phyloP scores from a whole-genome alignment of 2,797 vertebrate genomes.

The Xyrichtys novacula region DNA sequence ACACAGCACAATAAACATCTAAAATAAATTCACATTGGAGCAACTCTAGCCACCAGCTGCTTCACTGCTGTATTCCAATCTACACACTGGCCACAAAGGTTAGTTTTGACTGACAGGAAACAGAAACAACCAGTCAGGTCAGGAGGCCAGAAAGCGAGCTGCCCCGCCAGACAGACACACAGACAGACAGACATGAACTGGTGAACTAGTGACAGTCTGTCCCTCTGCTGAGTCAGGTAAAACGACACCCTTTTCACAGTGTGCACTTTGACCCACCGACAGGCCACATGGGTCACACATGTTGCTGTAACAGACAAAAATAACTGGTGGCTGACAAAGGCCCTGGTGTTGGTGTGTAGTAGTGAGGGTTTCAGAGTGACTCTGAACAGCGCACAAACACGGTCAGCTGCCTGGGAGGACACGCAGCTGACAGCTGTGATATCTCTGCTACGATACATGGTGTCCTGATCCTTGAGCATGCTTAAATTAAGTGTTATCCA shows the following conservation, averaged over 20 bases:
- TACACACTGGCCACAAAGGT: background rate
- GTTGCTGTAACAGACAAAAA: conserved; percentile 66
- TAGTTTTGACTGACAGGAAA: background rate
- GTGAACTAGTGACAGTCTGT: conserved; percentile 17
- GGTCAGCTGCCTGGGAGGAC: conserved; percentile 19
- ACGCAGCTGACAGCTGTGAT: conserved; percentile 21
- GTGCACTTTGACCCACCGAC: conserved; percentile 35
- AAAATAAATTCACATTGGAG: background rate
- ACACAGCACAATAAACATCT: background rate
- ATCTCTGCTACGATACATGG: conserved; percentile 1
- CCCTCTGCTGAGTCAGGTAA: conserved; percentile 40
- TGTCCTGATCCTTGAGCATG: background rate
- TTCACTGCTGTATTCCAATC: background rate
- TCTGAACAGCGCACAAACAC: conserved; percentile 39
- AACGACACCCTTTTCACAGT: conserved; percentile 51
- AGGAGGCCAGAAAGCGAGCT: background rate
- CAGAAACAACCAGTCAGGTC: background rate
- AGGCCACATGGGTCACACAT: conserved; percentile 46
- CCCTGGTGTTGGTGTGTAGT: background rate
- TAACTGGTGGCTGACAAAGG: conserved; percentile 51
- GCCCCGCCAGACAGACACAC: background rate
- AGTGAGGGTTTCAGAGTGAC: conserved; percentile 21
- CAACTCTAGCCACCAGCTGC: background rate
- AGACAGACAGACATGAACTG: background rate
- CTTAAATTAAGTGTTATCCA: background rate